These are phyloP conservation scores for Balearica regulorum DNA, from an alignment of 2,797 vertebrate genomes.

Conservation along the genomic window DNA sequence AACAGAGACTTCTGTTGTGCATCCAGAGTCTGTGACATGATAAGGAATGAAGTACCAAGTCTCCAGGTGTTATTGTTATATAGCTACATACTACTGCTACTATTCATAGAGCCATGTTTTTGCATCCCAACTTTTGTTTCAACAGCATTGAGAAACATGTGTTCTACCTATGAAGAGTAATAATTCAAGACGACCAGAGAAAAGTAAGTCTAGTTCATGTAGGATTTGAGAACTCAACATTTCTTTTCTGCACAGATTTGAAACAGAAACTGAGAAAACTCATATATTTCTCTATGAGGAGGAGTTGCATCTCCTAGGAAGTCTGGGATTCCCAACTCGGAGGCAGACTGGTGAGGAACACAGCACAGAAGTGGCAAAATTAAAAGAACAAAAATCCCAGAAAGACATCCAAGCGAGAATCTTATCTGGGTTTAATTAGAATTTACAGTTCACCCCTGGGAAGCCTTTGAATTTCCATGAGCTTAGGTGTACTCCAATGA, in stretches of 20 bases:
- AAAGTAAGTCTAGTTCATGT: neutral
- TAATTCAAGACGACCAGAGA: neutral
- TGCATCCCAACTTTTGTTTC: neutral
- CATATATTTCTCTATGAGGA: neutral
- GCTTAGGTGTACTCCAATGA: neutral
- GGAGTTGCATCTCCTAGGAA: neutral
- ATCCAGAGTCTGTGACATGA: neutral
- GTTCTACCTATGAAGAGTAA: neutral
- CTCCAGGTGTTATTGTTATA: neutral
- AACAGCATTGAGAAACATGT: neutral
- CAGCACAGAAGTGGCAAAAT: neutral
- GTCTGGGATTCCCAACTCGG: neutral
- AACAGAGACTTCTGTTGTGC: neutral
- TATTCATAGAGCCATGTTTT: neutral
- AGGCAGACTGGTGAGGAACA: neutral
- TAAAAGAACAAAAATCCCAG: neutral
- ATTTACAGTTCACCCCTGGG: neutral
- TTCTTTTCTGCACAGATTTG: neutral
- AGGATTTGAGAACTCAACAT: neutral
- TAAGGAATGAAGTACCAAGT: neutral
- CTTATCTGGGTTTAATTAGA: neutral
- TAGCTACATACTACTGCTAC: neutral
- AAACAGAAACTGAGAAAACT: neutral
- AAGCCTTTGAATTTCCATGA: neutral
- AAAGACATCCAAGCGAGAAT: neutral